phyloP scores from a whole-genome alignment of 2,888 invertebrate species.

The Hyalella azteca region DNA sequence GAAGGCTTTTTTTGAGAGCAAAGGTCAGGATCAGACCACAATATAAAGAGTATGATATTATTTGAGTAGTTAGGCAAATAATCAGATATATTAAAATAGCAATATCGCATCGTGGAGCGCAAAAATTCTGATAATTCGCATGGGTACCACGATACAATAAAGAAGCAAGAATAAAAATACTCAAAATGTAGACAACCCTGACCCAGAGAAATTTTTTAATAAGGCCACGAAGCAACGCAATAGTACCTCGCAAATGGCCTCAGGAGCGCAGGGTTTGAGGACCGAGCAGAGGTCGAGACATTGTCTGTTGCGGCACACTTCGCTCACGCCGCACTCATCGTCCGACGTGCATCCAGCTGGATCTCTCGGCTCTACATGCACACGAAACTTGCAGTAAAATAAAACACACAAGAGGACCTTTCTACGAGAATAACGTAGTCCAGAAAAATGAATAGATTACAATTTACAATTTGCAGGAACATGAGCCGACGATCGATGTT shows the following conservation, averaged over 20 bases:
- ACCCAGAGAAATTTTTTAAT: neutral
- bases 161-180: too few relatives aligned
- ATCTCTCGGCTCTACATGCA: constrained; percentile 12
- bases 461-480: neutral
- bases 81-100: too few relatives aligned
- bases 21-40: too few relatives aligned
- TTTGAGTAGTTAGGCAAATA: too few relatives aligned
- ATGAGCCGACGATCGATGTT: too few relatives aligned
- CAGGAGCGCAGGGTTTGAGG: constrained; percentile 65
- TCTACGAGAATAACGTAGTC: neutral
- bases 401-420: too few relatives aligned
- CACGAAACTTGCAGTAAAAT: neutral
- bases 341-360: constrained; percentile 79
- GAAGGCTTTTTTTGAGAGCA: too few relatives aligned
- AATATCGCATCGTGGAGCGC: too few relatives aligned
- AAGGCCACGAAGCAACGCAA: neutral
- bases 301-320: constrained; percentile 70
- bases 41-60: too few relatives aligned
- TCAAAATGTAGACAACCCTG: too few relatives aligned
- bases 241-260: constrained; percentile 64
- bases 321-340: constrained; percentile 80
- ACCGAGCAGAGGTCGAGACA: constrained; percentile 76
- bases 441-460: neutral
- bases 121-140: too few relatives aligned
- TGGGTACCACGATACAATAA: too few relatives aligned